Conservation (phyloP, 2,888 invertebrate genomes). For the Busseola fusca region DNA sequence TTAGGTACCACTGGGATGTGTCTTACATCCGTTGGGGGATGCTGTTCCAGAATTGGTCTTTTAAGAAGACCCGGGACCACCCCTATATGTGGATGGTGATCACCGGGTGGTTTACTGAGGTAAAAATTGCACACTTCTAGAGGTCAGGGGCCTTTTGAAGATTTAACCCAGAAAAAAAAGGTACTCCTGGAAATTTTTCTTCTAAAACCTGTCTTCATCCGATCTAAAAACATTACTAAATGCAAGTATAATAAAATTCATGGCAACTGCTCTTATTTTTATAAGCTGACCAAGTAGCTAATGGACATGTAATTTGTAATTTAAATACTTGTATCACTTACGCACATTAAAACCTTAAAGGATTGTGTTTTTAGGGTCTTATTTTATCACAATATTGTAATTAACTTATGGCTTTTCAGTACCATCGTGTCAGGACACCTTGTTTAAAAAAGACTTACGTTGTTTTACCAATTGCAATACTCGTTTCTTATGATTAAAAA, state of each 20-base stretch:
- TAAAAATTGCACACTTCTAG: no score
- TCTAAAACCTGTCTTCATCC: not conserved
- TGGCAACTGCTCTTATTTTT: slow-evolving; percentile 18
- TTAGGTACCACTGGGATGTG: not conserved
- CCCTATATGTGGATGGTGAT: no score
- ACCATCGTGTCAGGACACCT: not conserved
- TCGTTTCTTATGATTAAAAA: slow-evolving; percentile 6
- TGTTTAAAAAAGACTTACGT: slow-evolving; percentile 8
- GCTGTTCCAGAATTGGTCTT: no score
- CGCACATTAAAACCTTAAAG: slow-evolving; percentile 26
- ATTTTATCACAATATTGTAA: slow-evolving; percentile 17
- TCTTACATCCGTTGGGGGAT: no score
- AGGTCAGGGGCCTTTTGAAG: no score
- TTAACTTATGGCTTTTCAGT: slow-evolving; percentile 13
- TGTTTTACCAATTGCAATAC: slow-evolving; percentile 1
- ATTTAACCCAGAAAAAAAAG: no score
- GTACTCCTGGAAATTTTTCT: not conserved
- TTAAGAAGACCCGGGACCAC: no score
- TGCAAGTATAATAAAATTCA: slow-evolving; percentile 1
- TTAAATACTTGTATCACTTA: slow-evolving; percentile 34
- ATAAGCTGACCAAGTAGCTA: slow-evolving; percentile 9
- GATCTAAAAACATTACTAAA: slow-evolving; percentile 2
- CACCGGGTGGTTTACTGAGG: no score
- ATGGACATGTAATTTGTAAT: slow-evolving; percentile 29
- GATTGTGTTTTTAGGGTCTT: not conserved